Percentiles rank a stretch among this genome's conserved stretches.
phyloP scores from a whole-genome alignment of 1,140 invertebrate genomes.

The Tetraneura akinire region DNA sequence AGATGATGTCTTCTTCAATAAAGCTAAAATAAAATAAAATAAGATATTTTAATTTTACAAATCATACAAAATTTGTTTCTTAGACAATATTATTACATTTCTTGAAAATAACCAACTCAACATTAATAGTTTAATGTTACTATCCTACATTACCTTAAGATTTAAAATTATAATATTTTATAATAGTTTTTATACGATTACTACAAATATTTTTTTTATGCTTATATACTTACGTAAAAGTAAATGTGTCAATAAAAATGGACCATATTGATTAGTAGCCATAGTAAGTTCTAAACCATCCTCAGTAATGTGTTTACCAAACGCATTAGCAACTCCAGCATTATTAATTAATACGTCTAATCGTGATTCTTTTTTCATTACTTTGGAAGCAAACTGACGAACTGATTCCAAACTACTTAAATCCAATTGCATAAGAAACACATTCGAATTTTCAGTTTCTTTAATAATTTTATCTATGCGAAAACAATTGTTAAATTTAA shows the following conservation, averaged over 20 bases:
- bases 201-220: too few species aligned
- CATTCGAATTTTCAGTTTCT: conserved; percentile 64
- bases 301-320: conserved; percentile 66
- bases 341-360: conserved; percentile 84
- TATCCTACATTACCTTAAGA: too few species aligned
- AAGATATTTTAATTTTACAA: too few species aligned
- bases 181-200: too few species aligned
- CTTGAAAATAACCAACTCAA: too few species aligned
- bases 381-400: conserved; percentile 70
- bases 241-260: conserved; percentile 78
- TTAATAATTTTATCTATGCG: conserved; percentile 64
- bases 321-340: conserved; percentile 72
- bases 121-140: too few species aligned
- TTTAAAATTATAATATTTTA: too few species aligned
- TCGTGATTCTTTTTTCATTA: conserved; percentile 67
- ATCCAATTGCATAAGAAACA: conserved; percentile 70
- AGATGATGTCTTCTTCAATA: conserved; percentile 78
- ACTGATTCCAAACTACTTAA: conserved; percentile 72
- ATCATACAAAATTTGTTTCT: too few species aligned
- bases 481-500: not conserved
- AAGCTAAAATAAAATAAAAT: conserved; percentile 62
- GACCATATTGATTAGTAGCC: conserved; percentile 88
- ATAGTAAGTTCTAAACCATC: conserved; percentile 85
- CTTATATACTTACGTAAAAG: conserved; percentile 64
- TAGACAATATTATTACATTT: too few species aligned